Conservation (phyloP, 2,888 invertebrate genomes). For the Amphipyra berbera region DNA sequence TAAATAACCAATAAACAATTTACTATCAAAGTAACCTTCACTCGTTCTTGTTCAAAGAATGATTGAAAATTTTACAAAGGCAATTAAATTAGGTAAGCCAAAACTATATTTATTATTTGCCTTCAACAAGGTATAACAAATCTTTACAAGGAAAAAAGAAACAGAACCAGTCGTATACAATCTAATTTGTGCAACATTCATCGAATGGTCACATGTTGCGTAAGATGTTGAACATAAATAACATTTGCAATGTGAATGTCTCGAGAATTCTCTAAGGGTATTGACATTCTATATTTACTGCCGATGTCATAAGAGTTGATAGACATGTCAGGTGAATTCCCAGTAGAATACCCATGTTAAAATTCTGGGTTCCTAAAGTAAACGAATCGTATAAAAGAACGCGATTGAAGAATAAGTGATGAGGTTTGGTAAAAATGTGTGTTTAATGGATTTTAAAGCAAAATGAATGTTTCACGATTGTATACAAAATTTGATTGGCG, state of each 20-base stretch:
- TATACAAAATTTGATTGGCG: no score
- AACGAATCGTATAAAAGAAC: no score
- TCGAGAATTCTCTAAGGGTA: slow-evolving; percentile 14
- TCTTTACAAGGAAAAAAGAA: background rate
- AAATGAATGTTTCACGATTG: no score
- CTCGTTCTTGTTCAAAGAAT: background rate
- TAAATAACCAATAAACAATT: background rate
- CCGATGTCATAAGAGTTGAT: slow-evolving; percentile 4
- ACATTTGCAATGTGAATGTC: slow-evolving; percentile 38
- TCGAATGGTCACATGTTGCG: slow-evolving; percentile 18
- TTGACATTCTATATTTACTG: slow-evolving; percentile 23
- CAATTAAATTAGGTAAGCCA: no score
- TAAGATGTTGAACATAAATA: slow-evolving; percentile 27
- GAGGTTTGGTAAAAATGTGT: no score
- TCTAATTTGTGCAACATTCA: slow-evolving; percentile 43
- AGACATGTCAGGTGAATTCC: background rate
- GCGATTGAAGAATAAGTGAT: no score
- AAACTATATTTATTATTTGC: no score
- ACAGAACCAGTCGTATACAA: slow-evolving; percentile 14
- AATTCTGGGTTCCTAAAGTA: no score
- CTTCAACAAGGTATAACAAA: no score
- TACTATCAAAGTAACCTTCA: slow-evolving; percentile 18
- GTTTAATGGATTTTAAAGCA: no score
- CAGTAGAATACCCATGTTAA: no score
- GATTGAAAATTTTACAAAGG: background rate